phyloP scores from a whole-genome alignment of 1,140 invertebrate species.

The Limonius californicus region DNA sequence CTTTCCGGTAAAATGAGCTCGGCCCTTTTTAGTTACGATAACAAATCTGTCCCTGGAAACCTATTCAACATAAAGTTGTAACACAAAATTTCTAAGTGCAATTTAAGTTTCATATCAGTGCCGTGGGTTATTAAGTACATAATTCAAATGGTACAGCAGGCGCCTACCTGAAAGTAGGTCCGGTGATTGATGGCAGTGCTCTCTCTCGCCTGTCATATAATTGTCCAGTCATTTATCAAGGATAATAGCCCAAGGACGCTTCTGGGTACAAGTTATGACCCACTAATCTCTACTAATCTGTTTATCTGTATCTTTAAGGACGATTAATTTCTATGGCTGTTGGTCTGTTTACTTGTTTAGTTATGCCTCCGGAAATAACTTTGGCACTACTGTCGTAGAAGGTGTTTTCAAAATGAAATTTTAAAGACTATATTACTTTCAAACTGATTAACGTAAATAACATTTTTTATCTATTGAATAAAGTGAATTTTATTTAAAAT shows the following conservation, averaged over 20 bases:
- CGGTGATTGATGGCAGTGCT: constrained; percentile 16
- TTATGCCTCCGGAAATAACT: too few relatives aligned
- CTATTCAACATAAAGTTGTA: neutral
- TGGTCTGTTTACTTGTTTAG: too few relatives aligned
- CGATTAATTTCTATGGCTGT: constrained; percentile 9
- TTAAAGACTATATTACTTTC: too few relatives aligned
- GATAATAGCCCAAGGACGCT: constrained; percentile 23
- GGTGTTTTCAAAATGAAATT: too few relatives aligned
- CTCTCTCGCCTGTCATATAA: constrained; percentile 22
- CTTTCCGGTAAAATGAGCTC: too few relatives aligned
- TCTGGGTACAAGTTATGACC: neutral
- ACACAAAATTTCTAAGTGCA: neutral
- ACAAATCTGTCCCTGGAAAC: neutral
- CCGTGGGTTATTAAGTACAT: neutral
- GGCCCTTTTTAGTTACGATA: neutral
- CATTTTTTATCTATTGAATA: too few relatives aligned
- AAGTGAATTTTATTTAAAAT: too few relatives aligned
- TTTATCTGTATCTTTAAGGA: neutral
- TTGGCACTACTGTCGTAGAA: too few relatives aligned
- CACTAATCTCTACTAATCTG: constrained; percentile 3
- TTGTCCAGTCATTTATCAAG: constrained; percentile 29
- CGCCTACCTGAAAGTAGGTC: neutral
- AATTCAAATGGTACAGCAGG: neutral
- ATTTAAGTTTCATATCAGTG: neutral
- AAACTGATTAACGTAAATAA: too few relatives aligned